phyloP scores from a whole-genome alignment of 2,113 vertebrate species.

The Oenanthe melanoleuca region DNA sequence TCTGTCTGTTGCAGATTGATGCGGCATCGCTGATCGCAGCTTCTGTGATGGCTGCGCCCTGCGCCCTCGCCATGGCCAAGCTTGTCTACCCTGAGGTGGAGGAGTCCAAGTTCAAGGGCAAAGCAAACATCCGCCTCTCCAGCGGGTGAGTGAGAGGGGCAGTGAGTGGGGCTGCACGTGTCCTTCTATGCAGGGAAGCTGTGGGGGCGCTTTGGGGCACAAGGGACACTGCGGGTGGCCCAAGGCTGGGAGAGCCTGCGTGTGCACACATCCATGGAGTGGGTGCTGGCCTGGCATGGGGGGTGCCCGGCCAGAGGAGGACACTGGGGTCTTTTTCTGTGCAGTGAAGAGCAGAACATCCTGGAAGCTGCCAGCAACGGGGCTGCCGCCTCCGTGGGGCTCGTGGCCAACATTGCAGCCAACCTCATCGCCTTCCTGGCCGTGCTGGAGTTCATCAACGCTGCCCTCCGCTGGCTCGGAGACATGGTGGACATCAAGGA shows the following conservation, averaged over 20 bases:
- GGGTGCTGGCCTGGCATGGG: background rate
- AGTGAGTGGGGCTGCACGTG: fast-evolving
- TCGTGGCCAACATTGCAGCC: constrained; percentile 88
- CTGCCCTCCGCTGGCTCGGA: constrained; percentile 86
- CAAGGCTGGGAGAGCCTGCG: background rate
- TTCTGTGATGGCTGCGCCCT: constrained; percentile 96
- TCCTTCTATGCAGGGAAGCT: background rate
- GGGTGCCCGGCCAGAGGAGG: background rate
- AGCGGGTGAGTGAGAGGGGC: constrained; percentile 56
- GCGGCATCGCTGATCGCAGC: constrained; percentile 87
- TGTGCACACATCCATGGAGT: background rate
- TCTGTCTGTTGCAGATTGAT: constrained; percentile 80
- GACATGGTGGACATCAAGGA: constrained; percentile 84
- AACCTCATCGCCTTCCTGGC: constrained; percentile 93
- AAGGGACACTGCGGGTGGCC: fast-evolving
- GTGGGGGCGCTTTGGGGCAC: fast-evolving
- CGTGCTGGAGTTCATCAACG: constrained; percentile 86
- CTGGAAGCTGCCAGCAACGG: constrained; percentile 90
- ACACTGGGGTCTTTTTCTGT: background rate
- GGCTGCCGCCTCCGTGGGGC: constrained; percentile 82
- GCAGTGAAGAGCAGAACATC: constrained; percentile 86
- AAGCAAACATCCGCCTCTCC: constrained; percentile 68
- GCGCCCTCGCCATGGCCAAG: constrained; percentile 91
- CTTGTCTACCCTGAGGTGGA: constrained; percentile 91
- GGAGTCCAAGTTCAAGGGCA: constrained; percentile 79